Evolutionary conservation across 2,888 invertebrate genomes (phyloP), one percentile per base, ranked within the genome.

Genomic region (Hydriomena furcata): DNA sequence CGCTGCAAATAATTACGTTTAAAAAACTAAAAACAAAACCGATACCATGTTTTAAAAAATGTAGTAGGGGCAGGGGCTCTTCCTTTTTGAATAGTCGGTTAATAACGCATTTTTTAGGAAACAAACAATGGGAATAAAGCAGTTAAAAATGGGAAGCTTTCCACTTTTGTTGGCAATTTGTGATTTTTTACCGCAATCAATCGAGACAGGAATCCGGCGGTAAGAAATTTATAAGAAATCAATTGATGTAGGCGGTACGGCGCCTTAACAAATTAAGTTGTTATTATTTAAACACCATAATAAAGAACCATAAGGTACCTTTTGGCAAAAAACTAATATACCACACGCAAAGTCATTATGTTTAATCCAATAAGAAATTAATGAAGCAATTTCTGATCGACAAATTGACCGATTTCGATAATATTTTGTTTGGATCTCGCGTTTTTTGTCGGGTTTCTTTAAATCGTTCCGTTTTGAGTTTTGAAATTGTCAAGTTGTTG

Each of bases 211-310:
- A 75, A 72, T 73, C 75, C 53, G 48, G 76, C 78, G 82, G 81
- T 64, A 71, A 73, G 78, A 80, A 84, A 83, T 86, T 89, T 86
- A 87, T 78, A 84, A 74, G 76, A 83, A 88, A 84, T 85, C 82
- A 86, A 86, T 84, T 76, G 80, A 80, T 63, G 79, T 73, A 78
- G 86, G 85, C 84, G 86, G 85, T 69, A 60, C 79, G 80, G 85
- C 81, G 85, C 87, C 86, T 82, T 69, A 76, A 76, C 76, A 82
- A 86, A 90, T 90, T 89, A 84, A 87, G 89, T 85, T 84, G 84
- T 89, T 86, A 86, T 73, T 73, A 59, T 71, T 73, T 75, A 82
- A 78, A 80, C 78, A 81, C 79, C 75, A 83, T 80, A 82, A 83
- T 84, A 76, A 82, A 78, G 64, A 46, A 60, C 76, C 73, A 74